Evolutionary conservation across 2,888 invertebrate species (phyloP), one percentile per base, ranked within the genome.

Genomic region (Xylota segnis): DNA sequence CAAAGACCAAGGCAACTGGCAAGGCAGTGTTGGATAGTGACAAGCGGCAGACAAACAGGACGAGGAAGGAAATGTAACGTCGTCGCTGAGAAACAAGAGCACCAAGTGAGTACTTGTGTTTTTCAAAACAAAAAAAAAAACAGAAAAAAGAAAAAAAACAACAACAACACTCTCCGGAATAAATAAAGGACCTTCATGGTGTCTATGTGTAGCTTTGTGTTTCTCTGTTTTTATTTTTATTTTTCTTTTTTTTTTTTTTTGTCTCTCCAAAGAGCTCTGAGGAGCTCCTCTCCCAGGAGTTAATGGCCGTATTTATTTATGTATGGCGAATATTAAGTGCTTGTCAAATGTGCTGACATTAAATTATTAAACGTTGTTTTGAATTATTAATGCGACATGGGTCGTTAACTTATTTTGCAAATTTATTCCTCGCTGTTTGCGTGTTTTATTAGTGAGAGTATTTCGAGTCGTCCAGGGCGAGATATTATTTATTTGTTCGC

Each of bases 321-420:
- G 86, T 82, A 86, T 86, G 77, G 86, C 82, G 77, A 82, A 82
- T 87, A 87, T 87, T 74, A 87, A 87, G 87, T 87, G 82, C 87
- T 87, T 87, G 87, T 87, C 87, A 83, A 87, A 87, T 87, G 87
- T 78, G 82, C 81, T 87, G 87, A 87, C 87, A 83, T 87, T 87
- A 87, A 87, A 87, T 83, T 87, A 87, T 83, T 87, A 87, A 87
- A 87, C 77, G 82, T 70, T 87, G 83, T 83, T 83, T 83, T 87
- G 83, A 83, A 87, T 87, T 87, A 87, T 87, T 87, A 87, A 87
- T 87, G 87, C 83, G 87, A 87, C 87, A 87, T 74, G 87, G 83
- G 77, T 87, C 83, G 87, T 87, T 87, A 83, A 83, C 83, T 87
- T 83, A 58, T 65, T 83, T 72, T 77, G 75, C 66, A 75, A 86